Evolutionary conservation across 2,888 invertebrate species (phyloP).

Genomic region (Blera fallax): DNA sequence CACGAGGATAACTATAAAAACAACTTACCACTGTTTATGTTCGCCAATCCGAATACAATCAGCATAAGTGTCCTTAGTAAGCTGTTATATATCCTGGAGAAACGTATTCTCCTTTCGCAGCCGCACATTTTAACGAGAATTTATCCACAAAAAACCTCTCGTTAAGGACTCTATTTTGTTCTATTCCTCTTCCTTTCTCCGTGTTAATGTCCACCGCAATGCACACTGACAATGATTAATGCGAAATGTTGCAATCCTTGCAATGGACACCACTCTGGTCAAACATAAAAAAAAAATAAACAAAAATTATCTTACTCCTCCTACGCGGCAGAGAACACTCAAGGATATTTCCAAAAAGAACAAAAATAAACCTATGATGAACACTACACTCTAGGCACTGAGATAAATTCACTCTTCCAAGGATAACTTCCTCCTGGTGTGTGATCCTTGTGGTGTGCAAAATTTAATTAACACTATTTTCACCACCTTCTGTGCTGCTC

Average conservation of each 20-base stretch:
- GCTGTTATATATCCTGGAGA: constrained; percentile 75
- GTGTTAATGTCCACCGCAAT: constrained; percentile 22
- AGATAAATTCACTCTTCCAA: constrained; percentile 47
- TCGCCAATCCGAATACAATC: constrained; percentile 76
- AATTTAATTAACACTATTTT: constrained; percentile 52
- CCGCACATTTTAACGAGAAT: constrained; percentile 74
- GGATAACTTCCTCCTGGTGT: constrained; percentile 16
- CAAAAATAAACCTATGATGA: constrained; percentile 47
- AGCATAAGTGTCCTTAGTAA: constrained; percentile 75
- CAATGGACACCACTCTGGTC: constrained; percentile 32
- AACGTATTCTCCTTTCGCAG: constrained; percentile 74
- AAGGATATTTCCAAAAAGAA: constrained; percentile 26
- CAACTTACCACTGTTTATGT: constrained; percentile 76
- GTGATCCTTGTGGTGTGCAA: constrained; percentile 28
- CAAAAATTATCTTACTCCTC: background rate
- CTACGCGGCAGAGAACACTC: constrained; percentile 26
- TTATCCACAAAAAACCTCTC: constrained; percentile 49
- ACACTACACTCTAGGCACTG: constrained; percentile 38
- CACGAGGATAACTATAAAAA: background rate
- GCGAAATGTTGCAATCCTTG: constrained; percentile 51
- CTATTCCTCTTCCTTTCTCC: background rate
- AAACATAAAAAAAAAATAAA: constrained; percentile 17
- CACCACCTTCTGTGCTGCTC: constrained; percentile 32
- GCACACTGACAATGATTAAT: constrained; percentile 65
- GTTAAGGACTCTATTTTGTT: constrained; percentile 24